Evolutionary conservation across 2,113 vertebrate species (phyloP).

Genomic region (Pica pica): DNA sequence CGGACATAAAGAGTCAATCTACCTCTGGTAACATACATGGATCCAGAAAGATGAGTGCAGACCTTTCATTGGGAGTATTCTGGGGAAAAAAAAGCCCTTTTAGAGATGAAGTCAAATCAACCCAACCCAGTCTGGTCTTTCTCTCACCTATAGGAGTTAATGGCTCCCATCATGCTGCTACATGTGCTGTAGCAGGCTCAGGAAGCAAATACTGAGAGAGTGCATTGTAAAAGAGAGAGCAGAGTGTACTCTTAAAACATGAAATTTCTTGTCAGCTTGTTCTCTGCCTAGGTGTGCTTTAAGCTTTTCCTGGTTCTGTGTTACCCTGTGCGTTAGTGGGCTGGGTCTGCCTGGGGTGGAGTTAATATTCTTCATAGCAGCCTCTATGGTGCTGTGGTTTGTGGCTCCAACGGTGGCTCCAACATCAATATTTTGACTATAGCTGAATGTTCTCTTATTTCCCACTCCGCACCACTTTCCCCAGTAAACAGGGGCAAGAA

Average conservation of each 20-base stretch:
- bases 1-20: background rate
- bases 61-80: background rate
- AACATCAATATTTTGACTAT: background rate
- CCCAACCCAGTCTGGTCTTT: background rate
- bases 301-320: background rate
- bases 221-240: background rate
- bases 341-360: background rate
- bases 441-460: background rate
- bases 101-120: background rate
- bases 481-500: background rate
- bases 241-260: background rate
- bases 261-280: background rate
- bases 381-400: background rate
- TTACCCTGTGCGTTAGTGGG: background rate
- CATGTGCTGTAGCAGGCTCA: background rate
- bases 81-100: rapidly evolving
- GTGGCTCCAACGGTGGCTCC: background rate
- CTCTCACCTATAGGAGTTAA: background rate
- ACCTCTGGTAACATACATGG: background rate
- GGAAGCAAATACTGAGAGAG: background rate
- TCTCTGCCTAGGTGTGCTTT: background rate
- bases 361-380: background rate
- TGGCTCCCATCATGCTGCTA: background rate
- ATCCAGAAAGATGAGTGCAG: background rate
- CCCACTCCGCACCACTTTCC: background rate